Base-by-base conservation (phyloP, 64 coral and sea anemone species). In the Pocillopora verrucosa region DNA sequence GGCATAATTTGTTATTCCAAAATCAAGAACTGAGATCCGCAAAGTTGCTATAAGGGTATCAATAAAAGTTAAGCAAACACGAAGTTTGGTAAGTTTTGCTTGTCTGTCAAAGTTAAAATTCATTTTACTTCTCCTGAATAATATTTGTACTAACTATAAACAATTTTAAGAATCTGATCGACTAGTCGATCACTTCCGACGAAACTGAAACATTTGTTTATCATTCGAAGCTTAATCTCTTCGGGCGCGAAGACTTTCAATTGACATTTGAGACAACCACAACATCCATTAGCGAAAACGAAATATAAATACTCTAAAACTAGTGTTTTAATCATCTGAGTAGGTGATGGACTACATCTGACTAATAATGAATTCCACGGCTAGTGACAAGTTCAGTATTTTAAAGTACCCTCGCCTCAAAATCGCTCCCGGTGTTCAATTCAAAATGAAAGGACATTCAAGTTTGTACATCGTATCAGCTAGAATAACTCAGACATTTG, bases 301-400 rank as follows among this genome's bases (percentile, higher is more conserved):
- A 14, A 70, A 85, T 72, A 83, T 67, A 36, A 51, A 72, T 65
- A 57, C 36, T 45, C 22, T 19, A 17, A 0, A 36, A 37, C 38
- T 51, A 70, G 20, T 70, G 25, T 70, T 70, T 70, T 70, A 70
- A 70, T 70, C 67, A 70, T 11, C n/a, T 34, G 19, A 67, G 17
- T 37, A 62, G 17, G 62, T 36, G 26, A 65, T 25, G 35, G 61
- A 16, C 80, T 67, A n/a, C 62, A 13, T 25, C 16, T 70, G 64
- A 16, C 69, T 11, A 57, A 85, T 85, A 58, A 72, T 85, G 65
- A 68, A 85, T 85, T 85, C 82, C 82, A 72, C 82, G 63, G 82
- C 65, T 85, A 57, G 9, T 20, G 34, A 45, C 35, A 85, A 85
- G 65, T 83, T 83, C 80, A 67, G 80, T 83, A 83, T 68, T 83